Conservation (phyloP, 2,888 invertebrate genomes). For the Tromatobia lineatoria region DNA sequence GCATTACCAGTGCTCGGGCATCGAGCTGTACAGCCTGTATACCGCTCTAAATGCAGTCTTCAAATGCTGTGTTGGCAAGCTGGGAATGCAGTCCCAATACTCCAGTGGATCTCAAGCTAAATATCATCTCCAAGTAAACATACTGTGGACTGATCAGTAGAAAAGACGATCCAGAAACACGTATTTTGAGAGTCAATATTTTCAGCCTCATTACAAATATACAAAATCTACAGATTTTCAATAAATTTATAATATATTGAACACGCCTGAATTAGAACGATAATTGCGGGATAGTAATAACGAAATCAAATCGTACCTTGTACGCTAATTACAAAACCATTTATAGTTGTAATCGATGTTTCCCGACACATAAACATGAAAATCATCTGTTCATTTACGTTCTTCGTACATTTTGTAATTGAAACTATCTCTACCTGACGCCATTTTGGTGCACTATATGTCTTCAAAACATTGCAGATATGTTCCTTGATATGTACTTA, state of each 20-base stretch:
- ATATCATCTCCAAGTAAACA: conserved; percentile 25
- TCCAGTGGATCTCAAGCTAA: conserved; percentile 80
- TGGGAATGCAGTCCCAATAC: conserved; percentile 80
- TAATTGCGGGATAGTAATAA: conserved; percentile 38
- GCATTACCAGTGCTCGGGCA: conserved; percentile 67
- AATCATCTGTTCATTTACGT: neutral
- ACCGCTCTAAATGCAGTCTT: conserved; percentile 82
- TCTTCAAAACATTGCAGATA: no score
- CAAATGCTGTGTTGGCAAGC: conserved; percentile 76
- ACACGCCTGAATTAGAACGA: conserved; percentile 34
- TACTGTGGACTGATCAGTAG: conserved; percentile 45
- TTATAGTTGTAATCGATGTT: conserved; percentile 3
- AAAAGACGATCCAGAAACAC: conserved; percentile 11
- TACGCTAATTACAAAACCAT: conserved; percentile 5
- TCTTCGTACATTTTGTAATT: neutral
- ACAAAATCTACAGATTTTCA: neutral
- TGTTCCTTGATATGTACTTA: no score
- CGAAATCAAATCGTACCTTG: neutral
- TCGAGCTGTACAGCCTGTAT: conserved; percentile 58
- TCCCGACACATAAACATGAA: neutral
- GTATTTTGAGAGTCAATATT: conserved; percentile 15
- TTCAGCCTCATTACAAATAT: neutral
- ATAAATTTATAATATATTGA: conserved; percentile 4
- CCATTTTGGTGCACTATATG: no score
- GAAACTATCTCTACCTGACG: no score